phyloP scores from a whole-genome alignment of 2,888 invertebrate genomes.

The Dione vanillae region DNA sequence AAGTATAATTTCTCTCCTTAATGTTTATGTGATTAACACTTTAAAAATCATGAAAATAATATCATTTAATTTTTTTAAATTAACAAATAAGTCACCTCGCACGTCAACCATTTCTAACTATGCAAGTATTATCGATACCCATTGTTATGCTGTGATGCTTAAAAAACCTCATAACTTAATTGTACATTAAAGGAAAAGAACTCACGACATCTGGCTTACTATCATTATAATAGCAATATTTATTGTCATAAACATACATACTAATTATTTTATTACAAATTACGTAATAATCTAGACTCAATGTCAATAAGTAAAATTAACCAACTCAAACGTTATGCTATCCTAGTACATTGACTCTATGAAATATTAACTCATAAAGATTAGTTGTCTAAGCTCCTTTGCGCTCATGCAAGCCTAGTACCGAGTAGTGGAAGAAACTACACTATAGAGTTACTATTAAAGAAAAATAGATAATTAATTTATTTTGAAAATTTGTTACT shows the following conservation, averaged over 20 bases:
- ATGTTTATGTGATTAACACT: no score
- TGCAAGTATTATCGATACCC: no score
- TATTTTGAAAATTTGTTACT: no score
- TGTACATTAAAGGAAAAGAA: neutral
- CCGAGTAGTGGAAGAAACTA: neutral
- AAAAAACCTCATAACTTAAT: no score
- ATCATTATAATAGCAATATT: neutral
- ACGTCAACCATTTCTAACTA: no score
- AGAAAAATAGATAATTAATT: no score
- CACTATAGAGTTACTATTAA: neutral
- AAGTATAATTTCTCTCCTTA: no score
- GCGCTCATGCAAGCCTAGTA: neutral
- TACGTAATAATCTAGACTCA: slow-evolving; percentile 2
- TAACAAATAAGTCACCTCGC: no score
- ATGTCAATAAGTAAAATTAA: neutral
- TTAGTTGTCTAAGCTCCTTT: neutral
- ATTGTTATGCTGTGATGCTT: no score
- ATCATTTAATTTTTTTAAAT: no score
- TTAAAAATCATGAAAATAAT: no score
- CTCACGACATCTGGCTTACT: neutral
- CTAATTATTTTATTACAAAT: neutral
- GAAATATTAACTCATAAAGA: slow-evolving; percentile 16
- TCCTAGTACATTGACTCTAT: slow-evolving; percentile 14
- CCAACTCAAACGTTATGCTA: neutral
- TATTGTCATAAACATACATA: neutral